Evolutionary conservation across 30 jellyfish, hydroid and myxozoan species (phyloP).

Genomic region (Chironex yamaguchii): DNA sequence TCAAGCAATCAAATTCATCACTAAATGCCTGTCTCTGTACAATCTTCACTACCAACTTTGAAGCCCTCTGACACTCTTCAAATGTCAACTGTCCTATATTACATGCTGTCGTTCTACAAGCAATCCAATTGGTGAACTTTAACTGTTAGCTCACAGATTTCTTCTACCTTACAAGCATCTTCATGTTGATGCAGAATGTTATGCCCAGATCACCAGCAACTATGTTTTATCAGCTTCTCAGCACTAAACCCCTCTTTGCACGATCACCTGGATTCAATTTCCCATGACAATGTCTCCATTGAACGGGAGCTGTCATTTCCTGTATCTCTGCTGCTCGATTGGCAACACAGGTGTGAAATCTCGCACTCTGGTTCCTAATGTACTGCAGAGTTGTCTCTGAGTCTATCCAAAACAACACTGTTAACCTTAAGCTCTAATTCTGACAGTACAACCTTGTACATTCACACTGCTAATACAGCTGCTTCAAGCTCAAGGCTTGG

Average conservation of each 20-base stretch:
- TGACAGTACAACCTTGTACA: not conserved
- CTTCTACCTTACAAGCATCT: not conserved
- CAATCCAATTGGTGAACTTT: not conserved
- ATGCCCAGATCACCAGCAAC: not conserved
- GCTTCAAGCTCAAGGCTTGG: not conserved
- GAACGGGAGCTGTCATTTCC: not conserved
- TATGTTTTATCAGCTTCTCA: not conserved
- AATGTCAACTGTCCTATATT: not conserved
- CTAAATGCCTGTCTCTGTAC: not conserved
- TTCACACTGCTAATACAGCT: not conserved
- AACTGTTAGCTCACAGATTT: not conserved
- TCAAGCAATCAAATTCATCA: too few relatives aligned
- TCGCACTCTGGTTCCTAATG: not conserved
- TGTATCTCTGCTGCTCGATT: not conserved
- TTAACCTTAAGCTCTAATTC: not conserved
- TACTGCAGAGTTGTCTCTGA: not conserved
- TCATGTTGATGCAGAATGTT: not conserved
- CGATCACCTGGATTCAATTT: not conserved
- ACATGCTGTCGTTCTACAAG: not conserved
- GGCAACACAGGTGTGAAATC: not conserved
- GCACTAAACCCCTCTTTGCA: not conserved
- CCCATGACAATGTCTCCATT: not conserved
- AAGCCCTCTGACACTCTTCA: not conserved
- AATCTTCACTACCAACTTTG: not conserved
- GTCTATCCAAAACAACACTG: not conserved